Percentiles rank a stretch among this genome's conserved stretches.
These are phyloP conservation scores for Drosophila birchii DNA, from an alignment of 2,888 invertebrate species.

Conservation along the genomic window DNA sequence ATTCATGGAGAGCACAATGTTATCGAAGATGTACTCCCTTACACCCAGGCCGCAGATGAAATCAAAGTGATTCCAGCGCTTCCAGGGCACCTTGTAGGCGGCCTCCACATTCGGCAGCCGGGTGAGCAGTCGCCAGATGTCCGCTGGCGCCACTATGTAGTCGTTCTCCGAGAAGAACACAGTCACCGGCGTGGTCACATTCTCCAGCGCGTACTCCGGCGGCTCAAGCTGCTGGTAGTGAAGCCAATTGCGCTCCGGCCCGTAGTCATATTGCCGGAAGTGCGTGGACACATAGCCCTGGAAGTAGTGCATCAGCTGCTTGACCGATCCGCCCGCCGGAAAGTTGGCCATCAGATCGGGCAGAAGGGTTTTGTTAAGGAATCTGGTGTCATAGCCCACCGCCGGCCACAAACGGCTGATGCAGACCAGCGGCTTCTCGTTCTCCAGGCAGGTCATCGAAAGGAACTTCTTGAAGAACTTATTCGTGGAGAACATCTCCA, in stretches of 20 bases:
- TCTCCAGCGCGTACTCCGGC: slow-evolving; percentile 81
- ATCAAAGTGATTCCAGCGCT: slow-evolving; percentile 83
- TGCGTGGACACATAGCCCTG: slow-evolving; percentile 83
- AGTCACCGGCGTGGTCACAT: slow-evolving; percentile 77
- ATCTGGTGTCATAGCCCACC: slow-evolving; percentile 82
- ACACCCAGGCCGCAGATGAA: slow-evolving; percentile 83
- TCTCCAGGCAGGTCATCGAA: slow-evolving; percentile 81
- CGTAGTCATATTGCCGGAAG: slow-evolving; percentile 83
- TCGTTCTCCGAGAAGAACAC: slow-evolving; percentile 83
- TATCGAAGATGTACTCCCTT: slow-evolving; percentile 82
- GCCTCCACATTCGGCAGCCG: slow-evolving; percentile 77
- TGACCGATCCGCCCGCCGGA: slow-evolving; percentile 83
- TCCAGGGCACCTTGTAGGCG: slow-evolving; percentile 82
- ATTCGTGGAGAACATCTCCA: slow-evolving; percentile 84
- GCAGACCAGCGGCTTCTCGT: slow-evolving; percentile 81
- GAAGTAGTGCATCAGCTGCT: slow-evolving; percentile 84
- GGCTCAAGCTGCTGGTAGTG: slow-evolving; percentile 81
- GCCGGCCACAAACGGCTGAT: slow-evolving; percentile 83
- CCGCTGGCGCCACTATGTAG: slow-evolving; percentile 83
- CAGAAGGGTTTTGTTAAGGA: slow-evolving; percentile 81
- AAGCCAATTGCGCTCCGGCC: slow-evolving; percentile 77
- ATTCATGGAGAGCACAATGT: slow-evolving; percentile 79
- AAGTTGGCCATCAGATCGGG: slow-evolving; percentile 83
- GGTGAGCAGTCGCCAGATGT: slow-evolving; percentile 78
- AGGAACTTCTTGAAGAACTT: slow-evolving; percentile 82